Conservation (phyloP, 2,113 vertebrate species). For the Pseudopipra pipra region DNA sequence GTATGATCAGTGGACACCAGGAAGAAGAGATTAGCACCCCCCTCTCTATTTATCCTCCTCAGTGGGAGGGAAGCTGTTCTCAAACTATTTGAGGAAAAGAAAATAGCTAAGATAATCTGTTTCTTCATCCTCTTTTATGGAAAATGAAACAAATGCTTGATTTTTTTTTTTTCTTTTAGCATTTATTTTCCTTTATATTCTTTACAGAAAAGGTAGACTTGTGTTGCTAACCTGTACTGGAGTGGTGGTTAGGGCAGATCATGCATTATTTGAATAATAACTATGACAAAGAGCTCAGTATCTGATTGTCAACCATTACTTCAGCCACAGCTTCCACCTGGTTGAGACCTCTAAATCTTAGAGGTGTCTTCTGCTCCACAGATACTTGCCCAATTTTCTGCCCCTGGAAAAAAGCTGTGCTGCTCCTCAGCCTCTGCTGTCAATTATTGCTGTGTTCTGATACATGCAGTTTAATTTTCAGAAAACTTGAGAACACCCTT, state of each 20-base stretch:
- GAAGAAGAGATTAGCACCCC: neutral
- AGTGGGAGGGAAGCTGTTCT: neutral
- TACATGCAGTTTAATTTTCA: neutral
- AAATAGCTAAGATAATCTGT: neutral
- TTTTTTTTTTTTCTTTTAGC: neutral
- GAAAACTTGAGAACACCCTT: neutral
- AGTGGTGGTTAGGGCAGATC: neutral
- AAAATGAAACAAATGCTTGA: neutral
- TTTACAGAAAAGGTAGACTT: neutral
- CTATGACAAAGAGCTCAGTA: neutral
- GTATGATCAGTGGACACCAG: neutral
- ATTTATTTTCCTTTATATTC: neutral
- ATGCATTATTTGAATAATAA: neutral
- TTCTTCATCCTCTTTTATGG: neutral
- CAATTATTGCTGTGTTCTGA: neutral
- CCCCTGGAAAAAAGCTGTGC: neutral
- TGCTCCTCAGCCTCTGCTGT: neutral
- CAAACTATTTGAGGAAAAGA: neutral
- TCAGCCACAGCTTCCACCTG: neutral
- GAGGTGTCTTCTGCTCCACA: neutral
- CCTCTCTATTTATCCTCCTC: neutral
- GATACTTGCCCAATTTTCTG: conserved; percentile 18
- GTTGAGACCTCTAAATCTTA: neutral
- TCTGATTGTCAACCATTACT: neutral
- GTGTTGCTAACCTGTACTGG: neutral